Base-by-base conservation (phyloP, 2,888 invertebrate genomes). In the Seira ritae region DNA sequence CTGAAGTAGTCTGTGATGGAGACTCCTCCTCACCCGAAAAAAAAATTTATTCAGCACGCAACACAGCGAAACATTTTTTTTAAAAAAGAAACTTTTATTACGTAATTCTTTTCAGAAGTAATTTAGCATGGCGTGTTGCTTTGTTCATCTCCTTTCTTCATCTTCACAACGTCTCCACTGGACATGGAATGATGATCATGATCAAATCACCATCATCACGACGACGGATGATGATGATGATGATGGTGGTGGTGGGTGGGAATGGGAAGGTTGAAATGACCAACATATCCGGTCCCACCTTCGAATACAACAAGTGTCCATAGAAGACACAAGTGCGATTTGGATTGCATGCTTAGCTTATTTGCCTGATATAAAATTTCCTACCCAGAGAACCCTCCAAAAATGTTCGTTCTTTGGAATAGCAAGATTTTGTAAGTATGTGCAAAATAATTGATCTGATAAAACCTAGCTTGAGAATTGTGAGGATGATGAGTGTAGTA, bases 271-370 rank as follows among this genome's bases (percentile, higher is more conserved):
- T 4, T 31, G 8, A 83, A 78, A 77, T 83, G 78, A 78, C 74
- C 78, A 83, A 73, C 78, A 83, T 83, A 83, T 83, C 83, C 83
- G 83, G 83, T 83, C 83, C 83, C 83, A 78, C 83, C 83, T 82
- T 71, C 55, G 31, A 23, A 71, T 42, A 76, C 77, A 70, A 78
- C 77, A 77, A 82, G 69, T 77, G 83, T 78, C 78, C 66, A 23
- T 81, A 67, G 55, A 62, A 66, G 20, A 66, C 65, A 74, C 8
- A 8, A 31, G 3, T 17, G 55, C 6, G 3, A 55, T 12, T 12
- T 1, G 12, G 6, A 55, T 55, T 82, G 82, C 73, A 78, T 78
- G 73, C 66, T 62, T 70, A 68, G 12, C 15, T 55, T 55, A 4
- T n/a, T n/a, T n/a, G n/a, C n/a, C n/a, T n/a, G n/a, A n/a, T n/a